Evolutionary conservation across 2,888 invertebrate genomes (phyloP).

Genomic region (Blomia tropicalis): DNA sequence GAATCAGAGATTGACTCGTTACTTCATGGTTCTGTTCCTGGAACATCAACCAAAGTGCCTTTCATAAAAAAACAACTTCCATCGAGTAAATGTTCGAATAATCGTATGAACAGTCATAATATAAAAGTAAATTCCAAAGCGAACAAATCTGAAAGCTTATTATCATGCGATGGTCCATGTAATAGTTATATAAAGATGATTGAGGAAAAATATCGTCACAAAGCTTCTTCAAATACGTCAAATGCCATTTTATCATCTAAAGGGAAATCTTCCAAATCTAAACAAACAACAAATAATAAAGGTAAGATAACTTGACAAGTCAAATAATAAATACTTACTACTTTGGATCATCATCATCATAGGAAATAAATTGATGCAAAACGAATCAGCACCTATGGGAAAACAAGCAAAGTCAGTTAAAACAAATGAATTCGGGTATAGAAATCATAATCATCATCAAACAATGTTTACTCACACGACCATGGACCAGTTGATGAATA

Average conservation of each 20-base stretch:
- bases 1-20: slow-evolving; percentile 33
- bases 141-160: not conserved
- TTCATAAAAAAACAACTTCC: not conserved
- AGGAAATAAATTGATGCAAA: not conserved
- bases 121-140: not conserved
- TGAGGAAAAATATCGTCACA: slow-evolving; percentile 30
- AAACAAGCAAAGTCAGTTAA: not conserved
- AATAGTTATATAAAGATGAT: slow-evolving; percentile 30
- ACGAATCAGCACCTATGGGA: not conserved
- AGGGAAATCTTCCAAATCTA: no score
- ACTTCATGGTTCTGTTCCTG: slow-evolving; percentile 31
- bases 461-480: slow-evolving; percentile 1
- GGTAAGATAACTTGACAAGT: no score
- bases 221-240: not conserved
- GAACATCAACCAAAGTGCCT: not conserved
- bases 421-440: no score
- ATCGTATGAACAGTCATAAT: not conserved
- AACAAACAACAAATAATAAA: no score
- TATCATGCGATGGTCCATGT: not conserved
- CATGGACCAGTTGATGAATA: slow-evolving; percentile 1
- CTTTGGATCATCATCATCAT: no score
- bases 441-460: no score
- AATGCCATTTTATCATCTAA: no score
- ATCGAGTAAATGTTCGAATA: not conserved
- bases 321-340: no score